Evolutionary conservation across 2,797 vertebrate genomes (phyloP).

Genomic region (Parambassis ranga): DNA sequence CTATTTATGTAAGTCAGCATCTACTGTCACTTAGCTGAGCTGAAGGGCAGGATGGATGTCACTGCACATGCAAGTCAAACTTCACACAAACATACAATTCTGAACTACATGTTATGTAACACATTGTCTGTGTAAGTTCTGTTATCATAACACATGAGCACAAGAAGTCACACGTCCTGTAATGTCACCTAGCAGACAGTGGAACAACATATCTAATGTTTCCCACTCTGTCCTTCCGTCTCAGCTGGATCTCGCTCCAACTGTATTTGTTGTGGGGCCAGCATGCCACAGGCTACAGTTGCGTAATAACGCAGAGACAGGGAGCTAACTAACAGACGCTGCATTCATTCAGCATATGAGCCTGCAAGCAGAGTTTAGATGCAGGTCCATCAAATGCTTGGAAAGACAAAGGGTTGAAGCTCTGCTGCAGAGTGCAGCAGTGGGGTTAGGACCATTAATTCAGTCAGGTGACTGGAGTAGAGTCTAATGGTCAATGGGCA

Average conservation of each 20-base stretch:
- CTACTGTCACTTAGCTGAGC: neutral
- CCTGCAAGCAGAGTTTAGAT: neutral
- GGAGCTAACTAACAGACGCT: conserved; percentile 35
- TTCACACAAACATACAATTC: conserved; percentile 10
- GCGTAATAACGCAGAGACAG: conserved; percentile 40
- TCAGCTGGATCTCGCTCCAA: conserved; percentile 3
- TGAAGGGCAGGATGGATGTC: neutral
- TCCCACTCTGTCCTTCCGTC: neutral
- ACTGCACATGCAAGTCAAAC: neutral
- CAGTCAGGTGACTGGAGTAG: conserved; percentile 49
- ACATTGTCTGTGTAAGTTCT: too few species aligned
- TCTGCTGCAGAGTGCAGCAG: conserved; percentile 18
- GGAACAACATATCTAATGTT: neutral
- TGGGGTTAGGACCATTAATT: conserved; percentile 41
- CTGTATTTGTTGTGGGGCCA: conserved; percentile 40
- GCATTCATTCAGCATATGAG: conserved; percentile 41
- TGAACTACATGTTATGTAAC: too few species aligned
- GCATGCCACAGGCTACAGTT: conserved; percentile 46
- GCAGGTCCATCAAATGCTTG: neutral
- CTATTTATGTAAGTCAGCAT: neutral
- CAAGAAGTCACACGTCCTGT: too few species aligned
- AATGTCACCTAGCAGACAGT: neutral
- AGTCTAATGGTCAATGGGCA: conserved; percentile 37
- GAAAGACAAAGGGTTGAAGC: conserved; percentile 26
- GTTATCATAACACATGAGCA: conserved; percentile 27